Base-by-base conservation (phyloP, 2,797 vertebrate genomes). In the Silurus aristotelis region DNA sequence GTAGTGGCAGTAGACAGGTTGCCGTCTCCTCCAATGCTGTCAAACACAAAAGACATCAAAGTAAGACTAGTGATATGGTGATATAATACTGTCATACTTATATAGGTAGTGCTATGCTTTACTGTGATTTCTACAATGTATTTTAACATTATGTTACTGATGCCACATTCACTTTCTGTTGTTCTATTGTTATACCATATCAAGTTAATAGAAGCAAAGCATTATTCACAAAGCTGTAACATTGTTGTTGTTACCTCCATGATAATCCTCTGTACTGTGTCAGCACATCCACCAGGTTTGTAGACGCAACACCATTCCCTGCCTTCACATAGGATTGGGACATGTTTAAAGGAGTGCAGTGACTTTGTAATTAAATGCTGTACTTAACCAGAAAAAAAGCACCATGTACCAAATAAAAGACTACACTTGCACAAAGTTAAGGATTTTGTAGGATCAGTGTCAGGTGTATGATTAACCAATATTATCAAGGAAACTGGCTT, bases 221-320 rank as follows among this genome's bases (percentile, higher is more conserved):
- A 52, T 52, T 52, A 52, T 52, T 10, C 48, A 52, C 2, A 71
- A 1, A 22, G 3, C 43, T 7, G 5, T 3, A 52, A 25, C 20
- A 73, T 2, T 31, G 58, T 3, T 78, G 3, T 38, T 72, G 70
- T 92, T 93, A 98, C 97, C 97, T 97, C 93, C 95, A 99, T 25
- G 97, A 97, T 68, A 98, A 91, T 52, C 98, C 98, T 66, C 97
- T 94, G 89, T 97, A 98, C 85, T 97, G 93, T 6, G 70, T 93
- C 87, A 61, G 8, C 61, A 97, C 91, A 43, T 97, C 95, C 52
- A 93, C 27, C 17, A 97, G 56, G 80, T 95, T 90, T 55, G 84
- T 86, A 5, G 85, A 84, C 6, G 90, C 93, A 82, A 97, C 93
- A 79, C 96, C 97, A 31, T 95, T 96, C 43, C 96, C 97, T 67